Conservation (phyloP, 1,140 invertebrate genomes). For the Colletes gigas region DNA sequence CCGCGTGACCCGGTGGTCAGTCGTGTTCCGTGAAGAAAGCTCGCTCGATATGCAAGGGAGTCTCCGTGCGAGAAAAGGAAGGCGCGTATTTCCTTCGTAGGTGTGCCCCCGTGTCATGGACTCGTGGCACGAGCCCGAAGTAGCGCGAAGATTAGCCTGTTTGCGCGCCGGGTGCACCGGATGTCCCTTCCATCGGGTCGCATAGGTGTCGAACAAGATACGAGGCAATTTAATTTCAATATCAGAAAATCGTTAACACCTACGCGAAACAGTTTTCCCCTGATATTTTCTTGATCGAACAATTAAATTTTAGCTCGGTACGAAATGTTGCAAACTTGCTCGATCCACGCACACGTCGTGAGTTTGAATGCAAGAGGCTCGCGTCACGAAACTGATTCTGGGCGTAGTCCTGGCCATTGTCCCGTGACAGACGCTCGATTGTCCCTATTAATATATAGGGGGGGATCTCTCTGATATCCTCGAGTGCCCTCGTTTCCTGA, state of each 20-base stretch:
- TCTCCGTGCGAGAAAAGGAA: conserved; percentile 32
- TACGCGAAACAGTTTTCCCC: too few species aligned
- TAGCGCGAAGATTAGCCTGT: conserved; percentile 54
- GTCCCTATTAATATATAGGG: conserved; percentile 73
- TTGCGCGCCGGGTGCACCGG: conserved; percentile 62
- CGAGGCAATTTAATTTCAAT: too few species aligned
- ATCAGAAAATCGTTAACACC: too few species aligned
- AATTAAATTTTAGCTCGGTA: too few species aligned
- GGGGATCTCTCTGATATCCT: conserved; percentile 68
- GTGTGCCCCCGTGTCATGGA: conserved; percentile 66
- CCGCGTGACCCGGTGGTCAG: conserved; percentile 50
- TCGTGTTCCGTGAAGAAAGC: conserved; percentile 60
- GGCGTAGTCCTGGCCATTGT: conserved; percentile 70
- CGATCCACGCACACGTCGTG: conserved; percentile 8
- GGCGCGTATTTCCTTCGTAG: conserved; percentile 65
- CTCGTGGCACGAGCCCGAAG: conserved; percentile 55
- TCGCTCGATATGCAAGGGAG: conserved; percentile 56
- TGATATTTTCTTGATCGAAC: too few species aligned
- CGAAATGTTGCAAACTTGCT: conserved; percentile 50
- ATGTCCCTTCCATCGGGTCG: conserved; percentile 49
- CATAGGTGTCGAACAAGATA: conserved; percentile 26
- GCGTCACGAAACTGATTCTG: conserved; percentile 52
- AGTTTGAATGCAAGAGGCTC: background rate
- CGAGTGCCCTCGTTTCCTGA: conserved; percentile 76
- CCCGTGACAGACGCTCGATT: conserved; percentile 73